A percentile compares a stretch with the other conserved stretches of the same genome.
Conservation (phyloP, 1,140 invertebrate species). For the Fopius arisanus region DNA sequence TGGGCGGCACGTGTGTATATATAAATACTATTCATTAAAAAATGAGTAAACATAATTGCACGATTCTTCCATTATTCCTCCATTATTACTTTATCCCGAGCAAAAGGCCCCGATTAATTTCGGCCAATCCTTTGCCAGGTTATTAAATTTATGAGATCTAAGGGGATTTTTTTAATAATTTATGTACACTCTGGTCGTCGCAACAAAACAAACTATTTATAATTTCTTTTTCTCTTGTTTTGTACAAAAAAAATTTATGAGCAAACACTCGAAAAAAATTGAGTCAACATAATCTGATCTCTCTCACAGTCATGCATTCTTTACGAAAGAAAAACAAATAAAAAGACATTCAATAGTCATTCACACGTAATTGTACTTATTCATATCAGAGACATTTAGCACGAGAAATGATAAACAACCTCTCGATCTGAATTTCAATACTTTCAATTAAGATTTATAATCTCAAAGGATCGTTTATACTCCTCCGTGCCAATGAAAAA, state of each 20-base stretch:
- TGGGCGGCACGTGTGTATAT: slow-evolving; percentile 28
- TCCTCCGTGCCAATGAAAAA: neutral
- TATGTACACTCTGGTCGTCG: neutral
- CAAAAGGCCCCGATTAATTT: neutral
- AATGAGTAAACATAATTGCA: slow-evolving; percentile 29
- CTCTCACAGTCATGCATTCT: slow-evolving; percentile 1
- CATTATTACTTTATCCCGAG: neutral
- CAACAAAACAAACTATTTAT: neutral
- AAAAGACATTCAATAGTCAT: slow-evolving; percentile 8
- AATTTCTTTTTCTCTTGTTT: neutral
- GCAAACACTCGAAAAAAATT: slow-evolving; percentile 4
- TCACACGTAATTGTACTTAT: slow-evolving; percentile 6
- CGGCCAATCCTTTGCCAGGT: neutral
- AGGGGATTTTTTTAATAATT: neutral
- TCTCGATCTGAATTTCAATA: neutral
- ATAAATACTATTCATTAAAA: slow-evolving; percentile 18
- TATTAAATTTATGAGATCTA: neutral
- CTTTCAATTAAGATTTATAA: neutral
- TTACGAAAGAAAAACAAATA: neutral
- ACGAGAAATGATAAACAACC: neutral
- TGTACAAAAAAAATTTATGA: slow-evolving; percentile 1
- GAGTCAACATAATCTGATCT: neutral
- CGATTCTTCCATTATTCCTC: neutral
- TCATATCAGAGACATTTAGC: neutral
- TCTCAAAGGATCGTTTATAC: neutral